Evolutionary conservation across 2,797 vertebrate genomes (phyloP), one percentile per base, ranked within the genome.

Genomic region (Gallinago solitaria): DNA sequence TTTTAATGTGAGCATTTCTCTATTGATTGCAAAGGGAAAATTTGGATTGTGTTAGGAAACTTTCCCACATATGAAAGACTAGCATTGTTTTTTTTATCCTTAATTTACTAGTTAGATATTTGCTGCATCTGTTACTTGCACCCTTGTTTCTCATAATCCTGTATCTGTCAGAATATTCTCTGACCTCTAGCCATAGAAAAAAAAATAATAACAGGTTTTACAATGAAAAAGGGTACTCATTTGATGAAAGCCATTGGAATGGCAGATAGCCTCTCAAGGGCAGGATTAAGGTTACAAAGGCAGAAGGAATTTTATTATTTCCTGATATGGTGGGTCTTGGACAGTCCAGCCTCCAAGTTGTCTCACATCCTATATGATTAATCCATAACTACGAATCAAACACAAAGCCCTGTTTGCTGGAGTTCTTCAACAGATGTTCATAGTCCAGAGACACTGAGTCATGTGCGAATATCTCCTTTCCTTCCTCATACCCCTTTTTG

Each of bases 341-440:
- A 27, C 14, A 77, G 60, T 53, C 39, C 67, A 53, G 9, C 18
- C 23, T 45, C 45, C 19, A 63, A 32, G 56, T 89, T 77, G 41
- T 64, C 43, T 79, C 37, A 70, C 39, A 51, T 41, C 32, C 17
- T 75, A 11, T 33, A 12, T 59, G 48, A 63, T 60, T 84, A 79
- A 43, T 74, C 75, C n/a, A 3, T 89, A 68, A 35, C 15, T 50
- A 12, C 9, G 12, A 91, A 84, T 23, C 32, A 53, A 69, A 61
- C 0, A 0, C 6, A 41, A 63, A 70, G n/a, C 9, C 2, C 3
- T 18, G 2, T 41, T 71, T 43, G 1, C 5, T 79, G 30, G 11
- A 17, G 9, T 73, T 59, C 16, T 86, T 81, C n/a, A 84, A 32
- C 19, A 64, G 18, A n/a, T 65, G 5, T 35, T 77, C 6, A 16